Percentiles rank a stretch among this genome's conserved stretches.
These are phyloP conservation scores for Zoanthus sociatus DNA, from an alignment of 92 coral and sea anemone species.

Conservation along the genomic window DNA sequence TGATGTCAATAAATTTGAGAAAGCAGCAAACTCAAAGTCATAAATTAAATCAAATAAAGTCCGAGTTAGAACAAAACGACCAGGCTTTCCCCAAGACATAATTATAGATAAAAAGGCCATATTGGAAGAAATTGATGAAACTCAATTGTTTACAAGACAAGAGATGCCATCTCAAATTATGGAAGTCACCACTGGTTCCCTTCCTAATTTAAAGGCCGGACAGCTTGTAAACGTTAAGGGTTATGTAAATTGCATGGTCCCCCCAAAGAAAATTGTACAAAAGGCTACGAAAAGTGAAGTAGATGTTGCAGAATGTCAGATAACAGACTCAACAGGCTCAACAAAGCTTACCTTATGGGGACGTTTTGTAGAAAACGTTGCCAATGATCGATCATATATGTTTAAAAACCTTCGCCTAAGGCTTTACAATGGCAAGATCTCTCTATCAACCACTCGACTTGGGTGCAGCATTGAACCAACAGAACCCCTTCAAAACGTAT, in stretches of 20 bases:
- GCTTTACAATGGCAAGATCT: neutral
- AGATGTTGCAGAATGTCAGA: conserved; percentile 8
- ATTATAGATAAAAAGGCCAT: conserved; percentile 5
- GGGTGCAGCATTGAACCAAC: conserved; percentile 1
- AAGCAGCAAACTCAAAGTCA: conserved; percentile 44
- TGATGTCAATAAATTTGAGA: conserved; percentile 48
- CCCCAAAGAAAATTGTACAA: conserved; percentile 7
- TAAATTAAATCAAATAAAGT: conserved; percentile 45
- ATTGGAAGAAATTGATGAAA: conserved; percentile 1
- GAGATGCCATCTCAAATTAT: conserved; percentile 3
- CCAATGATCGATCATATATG: conserved; percentile 9
- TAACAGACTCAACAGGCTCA: conserved; percentile 15
- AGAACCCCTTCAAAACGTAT: neutral
- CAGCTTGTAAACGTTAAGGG: conserved; percentile 18
- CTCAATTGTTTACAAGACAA: conserved; percentile 3
- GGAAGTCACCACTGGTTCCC: conserved; percentile 4
- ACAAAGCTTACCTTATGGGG: conserved; percentile 9
- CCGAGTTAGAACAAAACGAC: conserved; percentile 1
- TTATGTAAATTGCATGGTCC: conserved; percentile 28
- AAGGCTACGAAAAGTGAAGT: conserved; percentile 11
- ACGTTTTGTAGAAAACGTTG: neutral
- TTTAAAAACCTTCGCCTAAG: neutral
- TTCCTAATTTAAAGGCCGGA: conserved; percentile 9
- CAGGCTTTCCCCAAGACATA: conserved; percentile 9
- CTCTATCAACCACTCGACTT: conserved; percentile 5